Base-by-base conservation (phyloP, 2,888 invertebrate genomes). In the Eremobia ochroleuca region DNA sequence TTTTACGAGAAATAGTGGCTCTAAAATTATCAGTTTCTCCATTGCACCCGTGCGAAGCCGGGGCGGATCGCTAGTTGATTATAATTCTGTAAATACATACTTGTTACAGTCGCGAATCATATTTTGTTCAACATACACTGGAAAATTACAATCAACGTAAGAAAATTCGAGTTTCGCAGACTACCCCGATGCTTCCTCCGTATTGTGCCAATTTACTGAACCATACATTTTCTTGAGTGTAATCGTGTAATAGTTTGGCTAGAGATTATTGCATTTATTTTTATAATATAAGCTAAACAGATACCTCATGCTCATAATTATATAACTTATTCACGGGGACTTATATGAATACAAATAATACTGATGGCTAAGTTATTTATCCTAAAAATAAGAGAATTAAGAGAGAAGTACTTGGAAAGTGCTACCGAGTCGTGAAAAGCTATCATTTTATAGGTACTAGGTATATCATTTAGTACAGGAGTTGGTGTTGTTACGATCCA, bases 401-500 rank as follows among this genome's bases (percentile, higher is more conserved):
- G 21, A 11, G 58, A 21, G 5, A 37, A 46, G 2, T 21, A 18
- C 34, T 21, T 43, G 15, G n/a, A 0, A 6, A 58, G 15, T 5
- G 34, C 52, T 46, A 66, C 59, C 61, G 43, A 59, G 4, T 37
- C 59, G 8, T 82, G 28, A 79, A 75, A 62, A 55, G 6, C 34
- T 59, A 52, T 82, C 5, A 61, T 61, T 61, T 82, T 55, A 82
- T 62, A 25, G 61, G n/a, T 74, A 46, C 31, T 31, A 59, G 59
- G 25, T 31, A 40, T 40, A 49, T 28, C 31, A 65, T 76, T 59
- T 70, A 70, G 9, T 76, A 15, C 31, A 52, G 28, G 1, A 55
- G 65, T 76, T 49, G 3, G 21, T 46, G 49, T n/a, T 28, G 49
- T 84, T 84, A 77, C n/a, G 76, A 58, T 31, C 76, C 49, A 69